Evolutionary conservation across 2,797 vertebrate genomes (phyloP).

Genomic region (Serranus cabrilla): DNA sequence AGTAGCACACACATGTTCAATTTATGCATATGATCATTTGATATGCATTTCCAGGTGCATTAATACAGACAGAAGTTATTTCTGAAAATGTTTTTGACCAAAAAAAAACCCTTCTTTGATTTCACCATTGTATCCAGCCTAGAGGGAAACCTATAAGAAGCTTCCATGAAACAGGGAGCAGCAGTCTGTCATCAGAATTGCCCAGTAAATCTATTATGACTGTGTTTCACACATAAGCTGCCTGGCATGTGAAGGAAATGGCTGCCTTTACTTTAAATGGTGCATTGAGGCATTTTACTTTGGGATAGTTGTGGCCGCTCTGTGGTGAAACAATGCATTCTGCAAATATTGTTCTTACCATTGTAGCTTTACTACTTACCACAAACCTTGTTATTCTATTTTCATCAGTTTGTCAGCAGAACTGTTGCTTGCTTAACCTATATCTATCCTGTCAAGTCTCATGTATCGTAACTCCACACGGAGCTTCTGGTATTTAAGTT

Average conservation of each 20-base stretch:
- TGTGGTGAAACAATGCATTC: conserved; percentile 66
- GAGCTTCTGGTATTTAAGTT: conserved; percentile 23
- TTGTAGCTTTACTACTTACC: conserved; percentile 53
- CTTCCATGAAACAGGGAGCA: conserved; percentile 2
- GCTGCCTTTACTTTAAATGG: conserved; percentile 42
- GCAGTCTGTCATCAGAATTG: conserved; percentile 40
- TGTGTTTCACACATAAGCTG: conserved; percentile 23
- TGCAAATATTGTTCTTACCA: conserved; percentile 60
- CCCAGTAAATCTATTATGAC: conserved; percentile 36
- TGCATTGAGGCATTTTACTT: conserved; percentile 47
- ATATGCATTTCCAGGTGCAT: too few species aligned
- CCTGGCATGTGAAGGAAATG: conserved; percentile 26
- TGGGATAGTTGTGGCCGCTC: conserved; percentile 49
- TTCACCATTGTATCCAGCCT: neutral
- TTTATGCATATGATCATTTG: too few species aligned
- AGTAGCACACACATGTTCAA: too few species aligned
- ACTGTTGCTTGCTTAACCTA: conserved; percentile 47
- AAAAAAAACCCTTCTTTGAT: neutral
- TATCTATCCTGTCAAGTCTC: conserved; percentile 42
- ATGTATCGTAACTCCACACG: conserved; percentile 9
- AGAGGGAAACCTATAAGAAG: conserved; percentile 5
- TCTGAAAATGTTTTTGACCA: too few species aligned
- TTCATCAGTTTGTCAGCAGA: conserved; percentile 58
- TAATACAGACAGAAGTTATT: too few species aligned
- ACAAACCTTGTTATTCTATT: conserved; percentile 65